Evolutionary conservation across 2,888 invertebrate genomes (phyloP).

Genomic region (Suillia variegata): DNA sequence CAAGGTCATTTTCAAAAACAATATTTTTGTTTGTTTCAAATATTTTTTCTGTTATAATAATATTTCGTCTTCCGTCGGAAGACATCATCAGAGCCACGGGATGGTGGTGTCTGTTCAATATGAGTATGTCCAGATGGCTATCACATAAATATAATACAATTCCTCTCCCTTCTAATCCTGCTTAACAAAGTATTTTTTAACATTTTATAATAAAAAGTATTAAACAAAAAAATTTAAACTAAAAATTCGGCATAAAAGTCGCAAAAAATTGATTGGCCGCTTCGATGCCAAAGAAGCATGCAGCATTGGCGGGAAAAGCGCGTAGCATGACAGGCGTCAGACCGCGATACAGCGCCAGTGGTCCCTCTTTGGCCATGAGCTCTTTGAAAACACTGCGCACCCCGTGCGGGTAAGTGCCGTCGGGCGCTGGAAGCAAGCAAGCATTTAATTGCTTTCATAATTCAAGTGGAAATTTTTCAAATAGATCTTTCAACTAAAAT

Average conservation of each 20-base stretch:
- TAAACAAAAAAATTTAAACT: constrained; percentile 3
- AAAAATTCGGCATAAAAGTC: constrained; percentile 62
- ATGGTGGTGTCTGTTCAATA: neutral
- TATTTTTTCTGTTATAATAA: too few relatives aligned
- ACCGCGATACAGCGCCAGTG: constrained; percentile 88
- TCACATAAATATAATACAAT: too few relatives aligned
- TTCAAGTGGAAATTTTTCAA: neutral
- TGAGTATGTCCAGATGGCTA: too few relatives aligned
- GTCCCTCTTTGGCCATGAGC: constrained; percentile 86
- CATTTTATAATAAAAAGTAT: neutral
- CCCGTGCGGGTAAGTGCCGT: constrained; percentile 90
- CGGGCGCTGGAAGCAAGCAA: constrained; percentile 71
- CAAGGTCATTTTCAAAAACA: too few relatives aligned
- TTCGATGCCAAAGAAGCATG: constrained; percentile 97
- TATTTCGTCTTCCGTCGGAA: too few relatives aligned
- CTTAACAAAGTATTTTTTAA: neutral
- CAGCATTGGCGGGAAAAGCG: constrained; percentile 98
- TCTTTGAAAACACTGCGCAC: constrained; percentile 86
- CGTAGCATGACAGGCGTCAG: constrained; percentile 93
- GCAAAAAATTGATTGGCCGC: constrained; percentile 71
- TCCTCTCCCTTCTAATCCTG: neutral
- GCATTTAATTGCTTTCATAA: neutral
- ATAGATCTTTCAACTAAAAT: too few relatives aligned
- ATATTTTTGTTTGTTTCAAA: too few relatives aligned
- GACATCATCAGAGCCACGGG: too few relatives aligned